Base-by-base conservation (phyloP, 2,113 vertebrate species). In the Clarias macrocephalus region DNA sequence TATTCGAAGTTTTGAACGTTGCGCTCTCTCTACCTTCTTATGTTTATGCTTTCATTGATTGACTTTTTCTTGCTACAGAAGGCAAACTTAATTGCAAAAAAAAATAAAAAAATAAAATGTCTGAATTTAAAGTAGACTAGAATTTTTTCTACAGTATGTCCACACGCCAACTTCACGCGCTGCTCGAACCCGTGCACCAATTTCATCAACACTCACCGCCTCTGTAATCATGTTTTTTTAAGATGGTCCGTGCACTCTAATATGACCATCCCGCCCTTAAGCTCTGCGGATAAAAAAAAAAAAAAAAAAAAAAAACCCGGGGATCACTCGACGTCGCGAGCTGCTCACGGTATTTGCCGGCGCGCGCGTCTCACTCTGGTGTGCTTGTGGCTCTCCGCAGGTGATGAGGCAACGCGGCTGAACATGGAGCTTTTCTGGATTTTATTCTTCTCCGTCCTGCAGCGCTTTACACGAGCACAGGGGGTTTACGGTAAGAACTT, bases 371-470 rank as follows among this genome's bases (percentile, higher is more conserved):
- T 83, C 42, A 70, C 62, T 52, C 63, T 19, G 21, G 18, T 70
- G 62, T 25, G n/a, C 65, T 57, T 87, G 59, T 59, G 73, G 28
- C 59, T 62, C 82, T 85, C 84, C 79, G 65, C 82, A 96, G 95
- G 95, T 95, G 93, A 96, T 95, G 95, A 95, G 75, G 93, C 92
- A 93, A 89, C 90, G 89, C 92, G 93, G 93, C 90, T 96, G 93
- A 96, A 95, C 91, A 96, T 96, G 95, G 95, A 95, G 90, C 89
- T 95, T 93, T 94, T 95, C 89, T 96, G 95, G 95, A 95, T 96
- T 93, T 92, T 96, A 91, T 94, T 95, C 86, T 94, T 95, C 93
- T 94, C 93, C 90, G 91, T 94, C 88, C 84, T 93, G 87, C 93
- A 91, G 80, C 92, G 91, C 80, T 92, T 92, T 30, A 88, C 91